phyloP scores from a whole-genome alignment of 2,888 invertebrate genomes.

The Scaptomyza reducta region DNA sequence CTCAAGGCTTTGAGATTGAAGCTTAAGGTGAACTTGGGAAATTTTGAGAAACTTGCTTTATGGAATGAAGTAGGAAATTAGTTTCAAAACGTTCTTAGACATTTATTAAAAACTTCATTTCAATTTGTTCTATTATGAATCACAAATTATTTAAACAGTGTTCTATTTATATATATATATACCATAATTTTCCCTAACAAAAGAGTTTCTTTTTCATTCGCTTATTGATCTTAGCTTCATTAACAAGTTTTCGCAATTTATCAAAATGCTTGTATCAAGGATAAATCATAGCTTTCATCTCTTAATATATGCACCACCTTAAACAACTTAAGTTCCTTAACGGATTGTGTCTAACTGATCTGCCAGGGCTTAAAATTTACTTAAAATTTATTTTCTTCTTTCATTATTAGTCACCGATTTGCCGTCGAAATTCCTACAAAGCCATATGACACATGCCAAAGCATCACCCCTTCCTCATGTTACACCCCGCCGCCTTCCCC shows the following conservation, averaged over 20 bases:
- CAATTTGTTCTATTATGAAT: too few relatives aligned
- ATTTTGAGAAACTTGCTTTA: background rate
- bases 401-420: slow-evolving; percentile 41
- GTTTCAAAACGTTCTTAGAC: too few relatives aligned
- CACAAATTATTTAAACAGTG: too few relatives aligned
- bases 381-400: background rate
- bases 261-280: too few relatives aligned
- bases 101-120: too few relatives aligned
- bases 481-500: background rate
- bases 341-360: background rate
- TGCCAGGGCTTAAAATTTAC: background rate
- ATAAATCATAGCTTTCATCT: background rate
- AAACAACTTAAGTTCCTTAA: background rate
- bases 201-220: too few relatives aligned
- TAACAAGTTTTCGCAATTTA: too few relatives aligned
- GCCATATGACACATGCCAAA: slow-evolving; percentile 47
- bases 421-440: slow-evolving; percentile 27
- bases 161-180: too few relatives aligned
- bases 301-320: background rate
- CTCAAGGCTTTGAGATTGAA: background rate
- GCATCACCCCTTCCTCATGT: slow-evolving; percentile 1
- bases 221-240: too few relatives aligned
- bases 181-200: too few relatives aligned
- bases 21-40: background rate
- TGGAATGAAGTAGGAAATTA: too few relatives aligned